These are phyloP conservation scores for Sinodicranocentrus sp. DNA, from an alignment of 2,888 invertebrate species.

Conservation along the genomic window DNA sequence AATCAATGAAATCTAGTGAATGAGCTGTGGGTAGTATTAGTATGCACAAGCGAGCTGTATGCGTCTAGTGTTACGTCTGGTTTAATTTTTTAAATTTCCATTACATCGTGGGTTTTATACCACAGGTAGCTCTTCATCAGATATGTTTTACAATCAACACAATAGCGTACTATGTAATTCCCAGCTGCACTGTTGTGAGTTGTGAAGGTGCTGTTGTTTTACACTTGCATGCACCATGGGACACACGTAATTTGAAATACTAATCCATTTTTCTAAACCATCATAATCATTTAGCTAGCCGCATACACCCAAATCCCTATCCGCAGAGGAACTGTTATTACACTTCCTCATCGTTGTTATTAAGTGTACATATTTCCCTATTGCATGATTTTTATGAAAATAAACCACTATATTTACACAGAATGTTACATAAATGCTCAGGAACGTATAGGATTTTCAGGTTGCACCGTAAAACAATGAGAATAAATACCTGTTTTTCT, in stretches of 20 bases:
- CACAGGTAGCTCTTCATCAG: no score
- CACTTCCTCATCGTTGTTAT: slow-evolving; percentile 29
- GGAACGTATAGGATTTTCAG: background rate
- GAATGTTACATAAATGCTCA: slow-evolving; percentile 5
- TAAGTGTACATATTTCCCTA: background rate
- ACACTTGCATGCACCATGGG: slow-evolving; percentile 39
- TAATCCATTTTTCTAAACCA: slow-evolving; percentile 26
- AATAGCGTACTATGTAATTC: no score
- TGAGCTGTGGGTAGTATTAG: no score
- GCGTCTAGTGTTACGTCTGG: no score
- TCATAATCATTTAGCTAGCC: slow-evolving; percentile 21
- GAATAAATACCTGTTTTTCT: background rate
- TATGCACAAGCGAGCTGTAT: no score
- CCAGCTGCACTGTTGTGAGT: no score
- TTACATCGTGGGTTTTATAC: no score
- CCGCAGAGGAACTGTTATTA: slow-evolving; percentile 19
- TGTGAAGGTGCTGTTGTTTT: no score
- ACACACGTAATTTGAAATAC: slow-evolving; percentile 30
- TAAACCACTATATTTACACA: background rate
- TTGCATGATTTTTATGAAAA: slow-evolving; percentile 2
- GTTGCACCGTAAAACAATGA: background rate
- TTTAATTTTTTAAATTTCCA: no score
- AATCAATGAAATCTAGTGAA: slow-evolving; percentile 61
- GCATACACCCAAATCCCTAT: slow-evolving; percentile 27
- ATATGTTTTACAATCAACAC: no score